Evolutionary conservation across 1,140 invertebrate species (phyloP).

Genomic region (Platorchestia sp.): DNA sequence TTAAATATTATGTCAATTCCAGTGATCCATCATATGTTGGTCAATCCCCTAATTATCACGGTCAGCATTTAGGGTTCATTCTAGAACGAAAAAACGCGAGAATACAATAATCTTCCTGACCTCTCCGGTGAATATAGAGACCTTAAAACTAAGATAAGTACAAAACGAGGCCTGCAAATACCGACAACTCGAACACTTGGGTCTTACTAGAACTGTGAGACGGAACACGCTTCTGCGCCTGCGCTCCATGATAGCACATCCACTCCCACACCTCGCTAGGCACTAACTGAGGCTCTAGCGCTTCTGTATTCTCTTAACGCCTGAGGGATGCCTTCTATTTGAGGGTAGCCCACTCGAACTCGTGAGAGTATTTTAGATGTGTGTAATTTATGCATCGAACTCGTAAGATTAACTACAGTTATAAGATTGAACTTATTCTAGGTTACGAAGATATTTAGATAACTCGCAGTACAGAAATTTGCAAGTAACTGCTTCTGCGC

Average conservation of each 20-base stretch:
- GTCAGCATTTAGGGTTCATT: no score
- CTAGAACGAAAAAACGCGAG: not conserved
- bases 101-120: not conserved
- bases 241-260: conserved; percentile 17
- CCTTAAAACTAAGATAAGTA: not conserved
- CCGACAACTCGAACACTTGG: not conserved
- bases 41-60: no score
- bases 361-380: no score
- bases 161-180: not conserved
- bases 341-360: not conserved
- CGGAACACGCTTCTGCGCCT: not conserved
- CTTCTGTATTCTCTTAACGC: not conserved
- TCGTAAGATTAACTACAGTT: no score
- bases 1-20: not conserved
- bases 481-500: no score
- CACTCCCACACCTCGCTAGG: not conserved
- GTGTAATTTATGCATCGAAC: no score
- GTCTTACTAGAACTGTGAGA: conserved; percentile 37
- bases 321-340: not conserved
- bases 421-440: no score
- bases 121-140: not conserved
- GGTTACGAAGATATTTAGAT: no score
- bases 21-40: no score
- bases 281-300: not conserved
- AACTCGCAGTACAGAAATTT: no score